Percentiles rank a stretch among this genome's conserved stretches.
phyloP scores from a whole-genome alignment of 2,113 vertebrate species.

The Saccopteryx leptura region DNA sequence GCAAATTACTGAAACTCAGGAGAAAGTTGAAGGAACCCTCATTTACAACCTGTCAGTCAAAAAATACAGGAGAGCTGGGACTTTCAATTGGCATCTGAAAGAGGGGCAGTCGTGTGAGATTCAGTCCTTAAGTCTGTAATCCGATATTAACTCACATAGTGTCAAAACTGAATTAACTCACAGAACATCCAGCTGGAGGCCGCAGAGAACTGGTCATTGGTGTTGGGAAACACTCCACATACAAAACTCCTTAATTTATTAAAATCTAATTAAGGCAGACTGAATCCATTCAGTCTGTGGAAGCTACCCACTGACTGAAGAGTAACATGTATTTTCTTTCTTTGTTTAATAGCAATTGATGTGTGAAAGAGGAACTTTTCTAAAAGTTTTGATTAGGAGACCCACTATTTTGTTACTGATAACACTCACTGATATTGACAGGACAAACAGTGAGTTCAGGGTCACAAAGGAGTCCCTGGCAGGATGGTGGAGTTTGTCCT shows the following conservation, averaged over 20 bases:
- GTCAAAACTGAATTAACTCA: background rate
- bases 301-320: constrained; percentile 56
- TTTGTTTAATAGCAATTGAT: constrained; percentile 15
- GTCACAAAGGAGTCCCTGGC: constrained; percentile 4
- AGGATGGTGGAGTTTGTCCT: constrained; percentile 7
- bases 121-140: background rate
- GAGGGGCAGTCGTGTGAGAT: background rate
- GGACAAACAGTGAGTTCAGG: constrained; percentile 37
- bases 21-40: background rate
- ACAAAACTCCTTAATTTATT: background rate
- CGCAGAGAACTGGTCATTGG: background rate
- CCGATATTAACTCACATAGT: background rate
- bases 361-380: constrained; percentile 22
- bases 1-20: background rate
- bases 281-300: background rate
- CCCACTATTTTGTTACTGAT: constrained; percentile 5
- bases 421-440: constrained; percentile 19
- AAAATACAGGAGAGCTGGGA: background rate
- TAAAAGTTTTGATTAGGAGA: background rate
- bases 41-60: background rate
- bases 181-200: background rate
- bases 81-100: background rate
- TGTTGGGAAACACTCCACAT: background rate
- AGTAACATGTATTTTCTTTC: background rate
- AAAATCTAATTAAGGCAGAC: constrained; percentile 11